A percentile compares a stretch with the other conserved stretches of the same genome.
Evolutionary conservation across 2,888 invertebrate genomes (phyloP).

Genomic region (Rhimphoctona megacephalus): DNA sequence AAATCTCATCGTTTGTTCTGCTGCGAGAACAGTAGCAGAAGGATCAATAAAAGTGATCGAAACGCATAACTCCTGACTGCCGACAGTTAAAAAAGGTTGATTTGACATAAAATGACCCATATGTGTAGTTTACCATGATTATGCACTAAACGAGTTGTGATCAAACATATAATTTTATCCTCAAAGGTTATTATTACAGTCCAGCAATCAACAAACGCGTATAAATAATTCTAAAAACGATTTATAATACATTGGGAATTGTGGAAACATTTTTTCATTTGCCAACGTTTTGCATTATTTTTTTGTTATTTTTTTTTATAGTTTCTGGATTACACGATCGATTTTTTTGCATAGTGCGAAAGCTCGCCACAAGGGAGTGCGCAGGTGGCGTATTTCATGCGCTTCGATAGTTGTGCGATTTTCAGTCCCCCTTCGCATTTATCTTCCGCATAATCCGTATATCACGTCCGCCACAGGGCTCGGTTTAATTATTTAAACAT

Average conservation of each 20-base stretch:
- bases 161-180: neutral
- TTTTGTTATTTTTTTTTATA: neutral
- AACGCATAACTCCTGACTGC: neutral
- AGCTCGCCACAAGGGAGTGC: conserved; percentile 68
- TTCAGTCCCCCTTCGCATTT: conserved; percentile 30
- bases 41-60: neutral
- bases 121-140: neutral
- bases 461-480: conserved; percentile 76
- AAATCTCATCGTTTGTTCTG: neutral
- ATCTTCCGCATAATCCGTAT: conserved; percentile 70
- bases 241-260: neutral
- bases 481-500: conserved; percentile 77
- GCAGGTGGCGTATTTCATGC: conserved; percentile 69
- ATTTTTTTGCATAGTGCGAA: conserved; percentile 75
- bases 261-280: neutral
- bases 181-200: neutral
- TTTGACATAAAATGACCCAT: neutral
- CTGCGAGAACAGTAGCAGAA: neutral
- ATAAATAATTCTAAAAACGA: neutral
- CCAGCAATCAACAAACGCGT: neutral
- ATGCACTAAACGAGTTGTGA: neutral
- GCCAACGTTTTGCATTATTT: neutral
- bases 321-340: conserved; percentile 71
- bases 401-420: conserved; percentile 71
- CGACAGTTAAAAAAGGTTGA: neutral